A percentile compares a stretch with the other conserved stretches of the same genome.
phyloP scores from a whole-genome alignment of 2,113 vertebrate genomes.

The Baryphthengus martii region DNA sequence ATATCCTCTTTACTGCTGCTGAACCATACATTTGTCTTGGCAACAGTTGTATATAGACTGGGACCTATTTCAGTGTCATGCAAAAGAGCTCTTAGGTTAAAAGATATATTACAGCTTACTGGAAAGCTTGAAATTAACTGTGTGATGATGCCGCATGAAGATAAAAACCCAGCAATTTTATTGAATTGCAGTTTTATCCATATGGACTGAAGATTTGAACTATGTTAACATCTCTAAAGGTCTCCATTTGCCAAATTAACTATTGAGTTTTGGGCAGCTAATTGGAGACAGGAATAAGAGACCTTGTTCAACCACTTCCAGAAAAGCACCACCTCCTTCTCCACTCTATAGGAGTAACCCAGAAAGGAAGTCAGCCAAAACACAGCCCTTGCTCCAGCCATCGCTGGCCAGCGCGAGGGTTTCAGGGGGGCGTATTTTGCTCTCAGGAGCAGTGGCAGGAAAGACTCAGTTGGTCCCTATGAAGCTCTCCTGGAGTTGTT shows the following conservation, averaged over 20 bases:
- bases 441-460: not conserved
- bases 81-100: conserved; percentile 53
- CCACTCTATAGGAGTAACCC: not conserved
- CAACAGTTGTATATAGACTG: conserved; percentile 45
- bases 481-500: not conserved
- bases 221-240: not conserved
- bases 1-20: conserved; percentile 56
- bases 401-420: not conserved
- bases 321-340: not conserved
- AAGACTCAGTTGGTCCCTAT: rapidly evolving
- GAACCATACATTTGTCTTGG: conserved; percentile 63
- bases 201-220: not conserved
- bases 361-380: not conserved
- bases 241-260: not conserved
- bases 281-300: not conserved
- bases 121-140: conserved; percentile 57
- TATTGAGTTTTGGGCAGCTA: not conserved
- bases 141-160: not conserved
- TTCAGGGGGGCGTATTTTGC: not conserved
- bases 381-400: not conserved
- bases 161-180: conserved; percentile 42
- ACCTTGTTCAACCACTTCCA: not conserved
- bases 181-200: not conserved
- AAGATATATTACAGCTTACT: conserved; percentile 54
- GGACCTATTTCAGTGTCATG: conserved; percentile 58